Percentiles rank a stretch among this genome's conserved stretches.
phyloP scores from a whole-genome alignment of 2,113 vertebrate species.

The Nothoprocta pentlandii region DNA sequence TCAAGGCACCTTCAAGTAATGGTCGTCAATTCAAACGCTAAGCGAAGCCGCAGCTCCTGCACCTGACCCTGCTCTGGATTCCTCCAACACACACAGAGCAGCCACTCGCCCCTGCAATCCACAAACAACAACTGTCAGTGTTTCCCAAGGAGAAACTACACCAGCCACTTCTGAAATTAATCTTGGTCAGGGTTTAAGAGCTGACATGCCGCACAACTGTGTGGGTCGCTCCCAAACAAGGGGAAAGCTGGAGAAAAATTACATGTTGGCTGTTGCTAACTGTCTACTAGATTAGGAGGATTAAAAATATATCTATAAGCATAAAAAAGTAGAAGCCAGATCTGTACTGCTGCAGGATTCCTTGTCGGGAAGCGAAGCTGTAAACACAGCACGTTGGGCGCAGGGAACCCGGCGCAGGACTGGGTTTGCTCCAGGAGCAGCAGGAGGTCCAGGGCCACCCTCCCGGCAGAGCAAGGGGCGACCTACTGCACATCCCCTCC shows the following conservation, averaged over 20 bases:
- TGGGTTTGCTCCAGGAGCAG: slow-evolving; percentile 68
- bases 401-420: slow-evolving; percentile 71
- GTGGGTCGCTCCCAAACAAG: background rate
- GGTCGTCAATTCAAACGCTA: slow-evolving; percentile 4
- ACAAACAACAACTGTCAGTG: slow-evolving; percentile 9
- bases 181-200: slow-evolving; percentile 64
- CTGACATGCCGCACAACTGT: slow-evolving; percentile 49
- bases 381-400: slow-evolving; percentile 66
- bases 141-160: slow-evolving; percentile 45
- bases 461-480: slow-evolving; percentile 33
- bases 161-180: slow-evolving; percentile 58
- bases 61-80: slow-evolving; percentile 24
- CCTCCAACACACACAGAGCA: slow-evolving; percentile 41
- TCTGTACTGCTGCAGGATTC: slow-evolving; percentile 72
- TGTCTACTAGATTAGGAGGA: slow-evolving; percentile 56
- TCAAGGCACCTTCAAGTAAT: slow-evolving; percentile 50
- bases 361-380: slow-evolving; percentile 62
- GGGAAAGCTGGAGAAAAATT: slow-evolving; percentile 18
- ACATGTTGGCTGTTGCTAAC: slow-evolving; percentile 46
- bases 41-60: slow-evolving; percentile 57
- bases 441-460: slow-evolving; percentile 69
- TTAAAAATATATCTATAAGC: slow-evolving; percentile 67
- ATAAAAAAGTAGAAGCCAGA: slow-evolving; percentile 75
- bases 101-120: slow-evolving; percentile 46
- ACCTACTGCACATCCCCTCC: slow-evolving; percentile 65